Percentiles rank a stretch among this genome's conserved stretches.
These are phyloP conservation scores for Caenorhabditis japonica DNA, from an alignment of 2,888 invertebrate species.

Conservation along the genomic window DNA sequence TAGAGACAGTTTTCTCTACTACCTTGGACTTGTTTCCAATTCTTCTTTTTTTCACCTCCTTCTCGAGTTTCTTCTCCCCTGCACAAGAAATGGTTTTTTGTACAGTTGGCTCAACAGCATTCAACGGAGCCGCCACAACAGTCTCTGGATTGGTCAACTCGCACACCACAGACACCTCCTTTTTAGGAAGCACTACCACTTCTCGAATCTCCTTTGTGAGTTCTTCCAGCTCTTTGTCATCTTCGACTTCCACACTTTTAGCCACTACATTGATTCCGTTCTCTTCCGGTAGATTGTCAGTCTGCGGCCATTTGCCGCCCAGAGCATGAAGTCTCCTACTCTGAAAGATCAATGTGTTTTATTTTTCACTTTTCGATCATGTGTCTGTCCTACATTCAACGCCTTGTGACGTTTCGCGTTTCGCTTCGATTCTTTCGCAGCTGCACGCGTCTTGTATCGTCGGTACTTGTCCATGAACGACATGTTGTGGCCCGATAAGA, in stretches of 20 bases:
- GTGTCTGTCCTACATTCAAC: slow-evolving; percentile 22
- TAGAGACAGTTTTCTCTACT: slow-evolving; percentile 4
- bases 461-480: slow-evolving; percentile 39
- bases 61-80: slow-evolving; percentile 8
- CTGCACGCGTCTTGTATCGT: slow-evolving; percentile 29
- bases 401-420: slow-evolving; percentile 34
- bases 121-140: slow-evolving; percentile 13
- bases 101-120: background rate
- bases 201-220: background rate
- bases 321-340: too few relatives aligned
- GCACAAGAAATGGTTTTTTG: background rate
- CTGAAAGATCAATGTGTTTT: too few relatives aligned
- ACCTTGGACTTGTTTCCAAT: slow-evolving; percentile 28
- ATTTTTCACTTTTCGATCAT: too few relatives aligned
- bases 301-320: too few relatives aligned
- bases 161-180: slow-evolving; percentile 10
- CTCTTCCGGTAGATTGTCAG: too few relatives aligned
- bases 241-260: background rate
- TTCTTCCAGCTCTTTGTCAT: slow-evolving; percentile 7
- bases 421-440: slow-evolving; percentile 28
- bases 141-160: slow-evolving; percentile 37
- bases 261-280: too few relatives aligned
- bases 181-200: slow-evolving; percentile 1
- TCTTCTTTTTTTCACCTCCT: slow-evolving; percentile 11
- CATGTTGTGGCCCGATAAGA: slow-evolving; percentile 37